A percentile compares a stretch with the other conserved stretches of the same genome.
Evolutionary conservation across 2,113 vertebrate species (phyloP).

Genomic region (Oenanthe melanoleuca): DNA sequence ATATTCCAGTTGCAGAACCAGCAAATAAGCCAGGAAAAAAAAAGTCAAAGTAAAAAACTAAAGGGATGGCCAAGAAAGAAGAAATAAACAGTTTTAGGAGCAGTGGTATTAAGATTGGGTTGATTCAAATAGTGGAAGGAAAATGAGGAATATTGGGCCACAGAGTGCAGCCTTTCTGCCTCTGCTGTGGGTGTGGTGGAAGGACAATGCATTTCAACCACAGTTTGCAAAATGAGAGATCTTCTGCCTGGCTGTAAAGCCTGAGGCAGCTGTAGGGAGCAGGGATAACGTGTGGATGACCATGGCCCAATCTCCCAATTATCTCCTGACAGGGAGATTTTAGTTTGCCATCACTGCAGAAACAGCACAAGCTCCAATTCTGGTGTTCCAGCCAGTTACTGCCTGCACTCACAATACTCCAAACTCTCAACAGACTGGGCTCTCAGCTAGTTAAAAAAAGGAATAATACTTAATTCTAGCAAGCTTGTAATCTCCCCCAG

Average conservation of each 20-base stretch:
- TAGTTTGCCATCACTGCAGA: not conserved
- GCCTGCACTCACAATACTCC: not conserved
- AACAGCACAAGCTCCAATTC: not conserved
- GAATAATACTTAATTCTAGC: not conserved
- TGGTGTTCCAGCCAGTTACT: not conserved
- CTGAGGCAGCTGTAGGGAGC: not conserved
- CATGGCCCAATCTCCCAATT: not conserved
- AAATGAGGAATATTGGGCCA: not conserved
- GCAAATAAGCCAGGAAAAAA: not conserved
- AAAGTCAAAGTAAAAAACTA: not conserved
- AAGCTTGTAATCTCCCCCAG: not conserved
- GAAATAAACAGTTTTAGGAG: not conserved
- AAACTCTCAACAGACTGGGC: not conserved
- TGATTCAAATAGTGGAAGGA: not conserved
- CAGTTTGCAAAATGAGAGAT: not conserved
- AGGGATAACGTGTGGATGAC: not conserved
- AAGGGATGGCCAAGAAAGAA: not conserved
- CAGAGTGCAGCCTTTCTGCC: not conserved
- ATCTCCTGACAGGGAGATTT: not conserved
- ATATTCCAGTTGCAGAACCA: not conserved
- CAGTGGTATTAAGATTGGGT: not conserved
- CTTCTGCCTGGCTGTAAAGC: not conserved
- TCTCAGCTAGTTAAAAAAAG: not conserved
- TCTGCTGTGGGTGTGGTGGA: not conserved
- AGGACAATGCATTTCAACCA: not conserved